Evolutionary conservation across 2,113 vertebrate genomes (phyloP).

Genomic region (Muntiacus muntjak): DNA sequence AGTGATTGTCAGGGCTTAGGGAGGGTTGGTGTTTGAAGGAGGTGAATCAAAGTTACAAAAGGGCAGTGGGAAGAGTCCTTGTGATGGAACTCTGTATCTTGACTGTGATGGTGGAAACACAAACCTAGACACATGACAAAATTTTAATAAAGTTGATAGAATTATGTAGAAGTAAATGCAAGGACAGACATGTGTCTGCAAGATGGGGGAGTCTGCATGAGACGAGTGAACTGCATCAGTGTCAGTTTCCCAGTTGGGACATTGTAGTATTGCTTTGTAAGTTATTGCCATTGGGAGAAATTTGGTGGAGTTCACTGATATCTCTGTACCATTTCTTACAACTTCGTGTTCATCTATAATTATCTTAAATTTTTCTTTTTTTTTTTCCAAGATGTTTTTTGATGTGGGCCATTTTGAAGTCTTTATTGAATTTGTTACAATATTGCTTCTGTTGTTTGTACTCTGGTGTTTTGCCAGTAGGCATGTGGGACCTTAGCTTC

Average conservation of each 20-base stretch:
- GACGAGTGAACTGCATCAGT: fast-evolving
- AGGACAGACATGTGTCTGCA: fast-evolving
- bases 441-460: not conserved
- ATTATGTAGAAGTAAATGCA: fast-evolving
- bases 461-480: not conserved
- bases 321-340: not conserved
- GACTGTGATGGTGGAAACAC: no score
- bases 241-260: not conserved
- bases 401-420: not conserved
- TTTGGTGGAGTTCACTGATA: fast-evolving
- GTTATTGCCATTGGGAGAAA: not conserved
- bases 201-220: fast-evolving
- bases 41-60: not conserved
- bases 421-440: not conserved
- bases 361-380: not conserved
- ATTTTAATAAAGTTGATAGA: not conserved
- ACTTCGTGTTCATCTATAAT: fast-evolving
- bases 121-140: not conserved
- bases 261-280: not conserved
- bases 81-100: not conserved
- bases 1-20: not conserved
- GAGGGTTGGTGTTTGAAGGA: not conserved
- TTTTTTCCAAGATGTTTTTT: not conserved
- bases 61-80: fast-evolving
- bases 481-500: not conserved